These are phyloP conservation scores for Odontomyia ornata DNA, from an alignment of 2,888 invertebrate species.

Conservation along the genomic window DNA sequence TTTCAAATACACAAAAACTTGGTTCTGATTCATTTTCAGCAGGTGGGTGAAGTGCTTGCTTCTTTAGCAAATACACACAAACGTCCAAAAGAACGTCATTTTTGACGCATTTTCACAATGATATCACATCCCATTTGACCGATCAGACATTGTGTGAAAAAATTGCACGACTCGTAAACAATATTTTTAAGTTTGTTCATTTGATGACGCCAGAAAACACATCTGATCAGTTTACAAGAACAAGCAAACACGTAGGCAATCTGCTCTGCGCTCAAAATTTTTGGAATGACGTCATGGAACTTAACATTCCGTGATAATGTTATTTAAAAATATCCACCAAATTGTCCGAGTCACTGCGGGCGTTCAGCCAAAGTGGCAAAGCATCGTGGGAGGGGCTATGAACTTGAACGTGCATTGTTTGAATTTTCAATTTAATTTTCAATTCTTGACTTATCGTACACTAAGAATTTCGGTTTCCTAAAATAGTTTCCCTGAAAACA, in stretches of 20 bases:
- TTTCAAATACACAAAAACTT: too few relatives aligned
- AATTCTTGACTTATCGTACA: background rate
- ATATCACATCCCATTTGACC: background rate
- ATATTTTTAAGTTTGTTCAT: too few relatives aligned
- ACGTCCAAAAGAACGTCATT: background rate
- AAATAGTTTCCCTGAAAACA: constrained; percentile 32
- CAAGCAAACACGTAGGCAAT: too few relatives aligned
- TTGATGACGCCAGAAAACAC: background rate
- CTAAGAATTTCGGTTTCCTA: background rate
- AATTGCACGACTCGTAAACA: too few relatives aligned
- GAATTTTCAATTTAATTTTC: background rate
- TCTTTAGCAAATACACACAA: too few relatives aligned
- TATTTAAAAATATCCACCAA: background rate
- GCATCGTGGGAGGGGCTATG: constrained; percentile 12
- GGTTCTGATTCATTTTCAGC: constrained; percentile 6
- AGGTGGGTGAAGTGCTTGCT: constrained; percentile 14
- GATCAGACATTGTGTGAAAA: background rate
- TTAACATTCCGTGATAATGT: background rate
- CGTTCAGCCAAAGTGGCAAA: constrained; percentile 7
- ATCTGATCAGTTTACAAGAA: background rate
- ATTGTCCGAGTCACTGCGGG: background rate
- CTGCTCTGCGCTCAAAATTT: background rate
- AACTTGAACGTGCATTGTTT: constrained; percentile 32
- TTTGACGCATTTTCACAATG: background rate
- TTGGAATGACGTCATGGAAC: constrained; percentile 25